Percentiles rank a stretch among this genome's conserved stretches.
Conservation (phyloP, 2,888 invertebrate genomes). For the Amaurobius ferox region DNA sequence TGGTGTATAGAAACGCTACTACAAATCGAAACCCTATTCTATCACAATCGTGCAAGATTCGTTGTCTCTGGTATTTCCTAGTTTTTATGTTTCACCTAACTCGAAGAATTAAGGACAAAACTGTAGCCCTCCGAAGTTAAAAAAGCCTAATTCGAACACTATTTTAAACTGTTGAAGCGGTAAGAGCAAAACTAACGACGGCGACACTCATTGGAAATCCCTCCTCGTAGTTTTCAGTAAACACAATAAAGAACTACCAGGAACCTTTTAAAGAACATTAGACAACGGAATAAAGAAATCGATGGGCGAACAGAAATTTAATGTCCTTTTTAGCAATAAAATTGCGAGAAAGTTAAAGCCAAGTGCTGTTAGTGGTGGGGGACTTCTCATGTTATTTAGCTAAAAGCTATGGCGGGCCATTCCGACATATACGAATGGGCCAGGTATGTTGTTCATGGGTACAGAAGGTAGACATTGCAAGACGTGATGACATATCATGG, state of each 20-base stretch:
- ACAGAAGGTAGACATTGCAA: neutral
- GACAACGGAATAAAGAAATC: slow-evolving; percentile 14
- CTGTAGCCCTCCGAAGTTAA: no score
- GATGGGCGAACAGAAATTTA: slow-evolving; percentile 48
- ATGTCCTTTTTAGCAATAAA: slow-evolving; percentile 54
- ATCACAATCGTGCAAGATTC: no score
- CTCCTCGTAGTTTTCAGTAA: neutral
- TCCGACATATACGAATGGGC: neutral
- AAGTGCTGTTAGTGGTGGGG: slow-evolving; percentile 39
- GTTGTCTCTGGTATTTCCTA: no score
- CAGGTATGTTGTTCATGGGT: slow-evolving; percentile 9
- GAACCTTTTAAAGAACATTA: slow-evolving; percentile 31
- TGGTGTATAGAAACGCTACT: no score
- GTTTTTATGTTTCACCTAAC: no score
- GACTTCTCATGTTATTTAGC: slow-evolving; percentile 35
- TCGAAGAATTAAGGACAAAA: no score
- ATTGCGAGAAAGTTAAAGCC: slow-evolving; percentile 42
- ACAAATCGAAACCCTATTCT: no score
- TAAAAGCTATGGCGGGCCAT: slow-evolving; percentile 27
- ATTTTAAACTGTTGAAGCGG: slow-evolving; percentile 8
- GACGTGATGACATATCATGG: slow-evolving; percentile 27
- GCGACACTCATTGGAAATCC: neutral
- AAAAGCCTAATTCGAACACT: no score
- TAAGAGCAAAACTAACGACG: neutral
- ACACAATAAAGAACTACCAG: slow-evolving; percentile 17